A percentile compares a stretch with the other conserved stretches of the same genome.
These are phyloP conservation scores for Pedetes capensis DNA, from an alignment of 2,113 vertebrate species.

Conservation along the genomic window DNA sequence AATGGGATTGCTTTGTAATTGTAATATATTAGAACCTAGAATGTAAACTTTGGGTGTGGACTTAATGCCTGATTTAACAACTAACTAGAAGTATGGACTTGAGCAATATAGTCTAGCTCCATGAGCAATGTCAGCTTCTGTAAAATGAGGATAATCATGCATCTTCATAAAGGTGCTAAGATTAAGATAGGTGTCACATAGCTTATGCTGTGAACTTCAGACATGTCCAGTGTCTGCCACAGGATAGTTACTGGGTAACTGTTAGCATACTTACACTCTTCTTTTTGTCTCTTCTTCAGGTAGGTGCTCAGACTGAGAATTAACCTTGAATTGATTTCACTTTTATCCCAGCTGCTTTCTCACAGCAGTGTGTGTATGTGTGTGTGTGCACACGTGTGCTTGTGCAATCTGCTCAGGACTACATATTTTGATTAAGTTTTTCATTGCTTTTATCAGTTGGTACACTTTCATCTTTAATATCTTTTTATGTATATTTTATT, in stretches of 20 bases:
- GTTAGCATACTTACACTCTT: neutral
- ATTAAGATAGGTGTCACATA: too few relatives aligned
- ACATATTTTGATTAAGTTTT: neutral
- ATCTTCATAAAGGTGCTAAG: neutral
- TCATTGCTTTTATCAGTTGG: constrained; percentile 31
- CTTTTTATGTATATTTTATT: constrained; percentile 66
- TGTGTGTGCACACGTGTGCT: neutral
- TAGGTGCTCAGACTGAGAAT: neutral
- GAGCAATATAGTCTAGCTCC: neutral
- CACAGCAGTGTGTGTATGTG: accelerated
- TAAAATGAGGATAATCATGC: neutral
- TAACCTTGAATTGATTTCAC: neutral
- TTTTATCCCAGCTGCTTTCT: neutral
- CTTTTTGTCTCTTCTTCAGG: neutral
- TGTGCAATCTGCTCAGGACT: neutral
- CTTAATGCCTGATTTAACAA: neutral
- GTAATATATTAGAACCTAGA: neutral
- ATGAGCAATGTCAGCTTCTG: neutral
- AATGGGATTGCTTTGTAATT: neutral
- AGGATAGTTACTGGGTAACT: neutral
- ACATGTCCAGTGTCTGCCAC: neutral
- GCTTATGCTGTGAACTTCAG: neutral
- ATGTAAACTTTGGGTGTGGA: neutral
- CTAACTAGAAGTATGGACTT: neutral
- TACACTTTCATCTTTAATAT: constrained; percentile 30